phyloP scores from a whole-genome alignment of 1,140 invertebrate species.

The Drosophila tristis region DNA sequence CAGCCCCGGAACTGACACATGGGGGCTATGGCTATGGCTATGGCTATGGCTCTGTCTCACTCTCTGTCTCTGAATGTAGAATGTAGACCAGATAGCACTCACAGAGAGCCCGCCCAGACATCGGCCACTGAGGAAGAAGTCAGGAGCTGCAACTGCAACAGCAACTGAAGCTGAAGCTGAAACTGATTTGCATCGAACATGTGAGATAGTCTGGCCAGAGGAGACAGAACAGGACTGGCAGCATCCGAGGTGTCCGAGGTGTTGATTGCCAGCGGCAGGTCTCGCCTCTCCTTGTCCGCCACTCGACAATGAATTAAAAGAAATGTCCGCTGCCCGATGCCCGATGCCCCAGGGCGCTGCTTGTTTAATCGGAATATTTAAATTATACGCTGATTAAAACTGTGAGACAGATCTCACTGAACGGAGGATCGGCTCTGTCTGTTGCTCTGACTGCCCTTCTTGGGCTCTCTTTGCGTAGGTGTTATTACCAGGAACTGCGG shows the following conservation, averaged over 20 bases:
- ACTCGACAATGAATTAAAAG: slow-evolving; percentile 74
- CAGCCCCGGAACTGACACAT: slow-evolving; percentile 77
- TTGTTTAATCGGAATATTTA: slow-evolving; percentile 82
- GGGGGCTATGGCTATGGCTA: slow-evolving; percentile 1
- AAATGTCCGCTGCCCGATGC: slow-evolving; percentile 59
- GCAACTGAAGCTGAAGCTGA: slow-evolving; percentile 34
- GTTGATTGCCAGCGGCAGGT: slow-evolving; percentile 71
- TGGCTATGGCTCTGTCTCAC: neutral
- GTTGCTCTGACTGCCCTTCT: slow-evolving; percentile 10
- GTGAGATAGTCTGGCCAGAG: slow-evolving; percentile 45
- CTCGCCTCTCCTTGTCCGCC: slow-evolving; percentile 7
- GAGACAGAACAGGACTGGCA: neutral
- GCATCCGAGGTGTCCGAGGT: slow-evolving; percentile 55
- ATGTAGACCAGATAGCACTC: slow-evolving; percentile 38
- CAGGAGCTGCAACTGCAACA: slow-evolving; percentile 5
- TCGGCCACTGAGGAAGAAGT: slow-evolving; percentile 6
- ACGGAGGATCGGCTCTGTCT: slow-evolving; percentile 6
- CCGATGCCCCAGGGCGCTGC: slow-evolving; percentile 30
- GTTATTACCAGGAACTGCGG: slow-evolving; percentile 55
- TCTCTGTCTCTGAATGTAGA: slow-evolving; percentile 5
- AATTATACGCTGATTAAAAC: slow-evolving; percentile 80
- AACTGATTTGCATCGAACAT: slow-evolving; percentile 79
- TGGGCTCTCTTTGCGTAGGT: slow-evolving; percentile 41
- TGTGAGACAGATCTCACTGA: slow-evolving; percentile 44
- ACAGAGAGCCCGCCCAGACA: slow-evolving; percentile 40